Evolutionary conservation across 30 jellyfish, hydroid and myxozoan genomes (phyloP).

Genomic region (Cassiopea xamachana): DNA sequence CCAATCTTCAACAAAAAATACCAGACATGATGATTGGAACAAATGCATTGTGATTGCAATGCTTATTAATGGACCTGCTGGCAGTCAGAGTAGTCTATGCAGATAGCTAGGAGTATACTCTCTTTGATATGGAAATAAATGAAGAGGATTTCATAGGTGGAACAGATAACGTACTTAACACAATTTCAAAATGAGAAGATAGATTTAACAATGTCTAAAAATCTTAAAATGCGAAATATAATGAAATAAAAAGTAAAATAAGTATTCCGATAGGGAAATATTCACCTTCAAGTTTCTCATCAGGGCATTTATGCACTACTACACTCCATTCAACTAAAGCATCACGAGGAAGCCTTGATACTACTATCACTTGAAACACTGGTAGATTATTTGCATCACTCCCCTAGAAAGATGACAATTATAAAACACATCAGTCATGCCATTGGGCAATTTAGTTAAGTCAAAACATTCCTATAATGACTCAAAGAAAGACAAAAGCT

Average conservation of each 20-base stretch:
- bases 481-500: not conserved
- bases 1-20: no score
- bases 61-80: no score
- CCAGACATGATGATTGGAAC: no score
- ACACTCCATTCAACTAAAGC: conserved; percentile 92
- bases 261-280: not conserved
- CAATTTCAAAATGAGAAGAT: no score
- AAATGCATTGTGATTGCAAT: no score
- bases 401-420: not conserved
- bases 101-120: no score
- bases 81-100: no score
- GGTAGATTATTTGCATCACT: not conserved
- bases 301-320: conserved; percentile 37
- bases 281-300: not conserved
- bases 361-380: conserved; percentile 31
- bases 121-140: no score
- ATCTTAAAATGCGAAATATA: not conserved
- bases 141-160: no score
- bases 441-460: not conserved
- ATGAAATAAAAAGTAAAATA: no score
- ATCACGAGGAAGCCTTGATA: conserved; percentile 78
- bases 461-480: not conserved
- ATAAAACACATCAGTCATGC: not conserved
- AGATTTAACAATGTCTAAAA: no score
- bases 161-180: no score